Conservation (phyloP, 2,113 vertebrate genomes). For the Colaptes auratus region DNA sequence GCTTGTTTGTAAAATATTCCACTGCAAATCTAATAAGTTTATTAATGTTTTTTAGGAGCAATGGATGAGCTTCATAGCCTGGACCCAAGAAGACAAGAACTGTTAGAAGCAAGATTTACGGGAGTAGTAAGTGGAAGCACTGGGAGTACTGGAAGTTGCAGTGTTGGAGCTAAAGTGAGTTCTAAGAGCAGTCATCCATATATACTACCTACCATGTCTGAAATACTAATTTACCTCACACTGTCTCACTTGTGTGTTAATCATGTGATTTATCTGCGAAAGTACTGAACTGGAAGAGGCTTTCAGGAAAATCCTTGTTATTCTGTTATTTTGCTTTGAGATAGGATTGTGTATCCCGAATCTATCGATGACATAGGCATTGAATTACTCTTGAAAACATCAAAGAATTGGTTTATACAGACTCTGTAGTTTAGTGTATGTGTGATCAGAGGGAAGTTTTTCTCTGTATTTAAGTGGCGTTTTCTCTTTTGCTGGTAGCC, state of each 20-base stretch:
- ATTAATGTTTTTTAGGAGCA: slow-evolving; percentile 80
- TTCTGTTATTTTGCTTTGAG: neutral
- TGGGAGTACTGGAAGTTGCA: slow-evolving; percentile 95
- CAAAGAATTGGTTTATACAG: neutral
- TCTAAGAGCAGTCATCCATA: neutral
- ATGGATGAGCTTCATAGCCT: slow-evolving; percentile 99
- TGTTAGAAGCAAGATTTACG: slow-evolving; percentile 97
- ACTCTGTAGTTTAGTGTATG: neutral
- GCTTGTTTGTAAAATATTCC: neutral
- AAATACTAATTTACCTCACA: neutral
- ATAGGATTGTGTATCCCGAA: neutral
- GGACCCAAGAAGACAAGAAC: slow-evolving; percentile 97
- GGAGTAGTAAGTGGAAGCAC: slow-evolving; percentile 95
- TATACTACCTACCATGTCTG: neutral
- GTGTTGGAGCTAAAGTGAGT: slow-evolving; percentile 96
- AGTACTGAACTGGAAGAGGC: neutral
- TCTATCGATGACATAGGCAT: neutral
- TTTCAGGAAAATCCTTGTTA: neutral
- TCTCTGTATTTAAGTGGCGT: neutral
- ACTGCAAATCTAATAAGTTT: neutral
- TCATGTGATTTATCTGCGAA: neutral
- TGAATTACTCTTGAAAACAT: neutral
- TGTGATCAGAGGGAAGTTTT: neutral
- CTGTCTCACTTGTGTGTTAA: neutral
- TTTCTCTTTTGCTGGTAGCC: neutral